These are phyloP conservation scores for Microtus pennsylvanicus DNA, from an alignment of 2,113 vertebrate genomes.

Conservation along the genomic window DNA sequence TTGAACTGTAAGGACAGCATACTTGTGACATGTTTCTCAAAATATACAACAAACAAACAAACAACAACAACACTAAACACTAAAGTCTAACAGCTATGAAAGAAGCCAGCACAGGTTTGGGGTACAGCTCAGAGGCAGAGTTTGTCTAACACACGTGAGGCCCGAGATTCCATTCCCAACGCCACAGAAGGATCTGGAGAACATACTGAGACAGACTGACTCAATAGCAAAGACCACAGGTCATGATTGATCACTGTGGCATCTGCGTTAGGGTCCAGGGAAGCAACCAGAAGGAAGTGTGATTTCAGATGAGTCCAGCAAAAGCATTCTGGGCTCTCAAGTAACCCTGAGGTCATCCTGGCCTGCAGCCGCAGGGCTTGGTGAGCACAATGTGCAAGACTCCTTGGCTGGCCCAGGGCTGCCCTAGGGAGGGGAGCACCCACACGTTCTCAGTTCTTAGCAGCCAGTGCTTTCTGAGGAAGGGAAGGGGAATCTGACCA, in stretches of 20 bases:
- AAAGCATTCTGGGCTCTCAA: neutral
- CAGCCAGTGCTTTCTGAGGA: neutral
- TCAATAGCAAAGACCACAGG: neutral
- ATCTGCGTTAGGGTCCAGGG: neutral
- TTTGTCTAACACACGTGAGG: neutral
- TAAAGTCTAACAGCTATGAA: conserved; percentile 4
- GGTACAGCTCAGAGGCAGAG: neutral
- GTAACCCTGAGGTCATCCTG: neutral
- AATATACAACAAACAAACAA: neutral
- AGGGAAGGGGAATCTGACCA: neutral
- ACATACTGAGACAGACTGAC: neutral
- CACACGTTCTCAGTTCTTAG: neutral
- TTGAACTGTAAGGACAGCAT: neutral
- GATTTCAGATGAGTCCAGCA: neutral
- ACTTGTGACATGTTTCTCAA: neutral
- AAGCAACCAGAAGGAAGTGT: neutral
- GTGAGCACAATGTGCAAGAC: neutral
- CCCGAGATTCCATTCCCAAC: neutral
- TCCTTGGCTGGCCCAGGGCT: neutral
- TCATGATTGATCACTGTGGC: no score
- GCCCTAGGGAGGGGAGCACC: neutral
- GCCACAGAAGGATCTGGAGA: neutral
- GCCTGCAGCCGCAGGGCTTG: neutral
- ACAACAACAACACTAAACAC: neutral
- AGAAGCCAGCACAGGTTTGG: neutral